Percentiles rank a stretch among this genome's conserved stretches.
Conservation (phyloP, 2,113 vertebrate genomes). For the Naja naja region DNA sequence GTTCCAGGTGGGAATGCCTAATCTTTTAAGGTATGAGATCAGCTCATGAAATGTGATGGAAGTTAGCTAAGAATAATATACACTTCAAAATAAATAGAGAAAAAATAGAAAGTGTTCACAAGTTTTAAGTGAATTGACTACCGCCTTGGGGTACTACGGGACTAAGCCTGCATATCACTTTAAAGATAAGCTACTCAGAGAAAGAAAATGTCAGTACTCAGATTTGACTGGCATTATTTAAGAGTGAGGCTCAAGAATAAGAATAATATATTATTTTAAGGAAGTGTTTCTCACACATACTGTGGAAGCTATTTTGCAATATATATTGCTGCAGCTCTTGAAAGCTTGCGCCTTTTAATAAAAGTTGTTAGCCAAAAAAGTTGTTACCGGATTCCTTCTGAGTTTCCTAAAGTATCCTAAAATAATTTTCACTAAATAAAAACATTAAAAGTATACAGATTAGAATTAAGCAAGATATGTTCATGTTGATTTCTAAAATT, state of each 20-base stretch:
- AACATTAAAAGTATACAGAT: constrained; percentile 37
- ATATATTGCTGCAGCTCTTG: neutral
- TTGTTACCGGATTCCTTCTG: neutral
- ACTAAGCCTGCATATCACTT: constrained; percentile 65
- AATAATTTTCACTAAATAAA: constrained; percentile 50
- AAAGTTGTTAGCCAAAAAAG: neutral
- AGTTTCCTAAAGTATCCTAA: constrained; percentile 21
- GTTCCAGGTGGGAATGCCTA: constrained; percentile 72
- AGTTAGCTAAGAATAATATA: constrained; percentile 70
- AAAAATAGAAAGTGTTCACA: constrained; percentile 63
- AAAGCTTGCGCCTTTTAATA: neutral
- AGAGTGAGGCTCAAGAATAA: constrained; percentile 69
- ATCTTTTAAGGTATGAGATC: constrained; percentile 75
- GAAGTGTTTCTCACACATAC: constrained; percentile 46
- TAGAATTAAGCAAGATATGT: constrained; percentile 35
- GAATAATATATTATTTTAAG: constrained; percentile 59
- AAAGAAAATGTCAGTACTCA: constrained; percentile 77
- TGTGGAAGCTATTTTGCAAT: constrained; percentile 38
- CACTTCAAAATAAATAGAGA: constrained; percentile 64
- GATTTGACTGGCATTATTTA: constrained; percentile 70
- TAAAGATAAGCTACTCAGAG: constrained; percentile 67
- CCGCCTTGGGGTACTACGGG: constrained; percentile 61
- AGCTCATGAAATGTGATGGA: constrained; percentile 64
- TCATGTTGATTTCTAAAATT: constrained; percentile 47
- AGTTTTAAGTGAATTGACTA: constrained; percentile 62